These are phyloP conservation scores for Drosophila nr. medialis DNA, from an alignment of 2,888 invertebrate species.

Conservation along the genomic window DNA sequence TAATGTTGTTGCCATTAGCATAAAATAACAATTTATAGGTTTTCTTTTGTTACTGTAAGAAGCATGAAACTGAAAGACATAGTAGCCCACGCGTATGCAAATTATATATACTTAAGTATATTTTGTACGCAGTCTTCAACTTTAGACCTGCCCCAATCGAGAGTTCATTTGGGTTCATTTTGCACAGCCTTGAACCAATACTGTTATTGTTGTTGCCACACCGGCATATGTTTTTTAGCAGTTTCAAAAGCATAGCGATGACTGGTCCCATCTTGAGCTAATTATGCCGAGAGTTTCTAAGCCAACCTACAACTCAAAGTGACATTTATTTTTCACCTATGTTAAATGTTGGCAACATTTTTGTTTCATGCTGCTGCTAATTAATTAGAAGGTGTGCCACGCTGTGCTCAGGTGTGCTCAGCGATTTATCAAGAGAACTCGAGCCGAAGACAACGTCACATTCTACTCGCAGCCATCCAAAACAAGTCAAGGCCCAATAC, in stretches of 20 bases:
- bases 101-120: conserved; percentile 17
- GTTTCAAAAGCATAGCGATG: conserved; percentile 13
- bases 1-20: conserved; percentile 21
- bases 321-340: conserved; percentile 37
- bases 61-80: conserved; percentile 14
- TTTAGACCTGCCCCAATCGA: conserved; percentile 38
- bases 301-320: conserved; percentile 46
- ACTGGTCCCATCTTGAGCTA: conserved; percentile 59
- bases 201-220: neutral
- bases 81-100: conserved; percentile 40
- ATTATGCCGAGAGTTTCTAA: conserved; percentile 47
- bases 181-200: conserved; percentile 49
- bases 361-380: conserved; percentile 50
- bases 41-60: conserved; percentile 25
- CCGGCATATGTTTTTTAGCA: conserved; percentile 32
- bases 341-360: conserved; percentile 30
- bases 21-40: conserved; percentile 18
- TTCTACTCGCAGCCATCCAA: conserved; percentile 30
- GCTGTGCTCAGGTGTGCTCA: conserved; percentile 41
- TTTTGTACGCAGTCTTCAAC: conserved; percentile 34
- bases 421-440: conserved; percentile 25
- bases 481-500: conserved; percentile 36
- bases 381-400: conserved; percentile 69
- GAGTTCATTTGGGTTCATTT: conserved; percentile 58
- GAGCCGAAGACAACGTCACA: conserved; percentile 20